Percentiles rank a stretch among this genome's conserved stretches.
These are phyloP conservation scores for Drosophila subsilvestris DNA, from an alignment of 2,888 invertebrate species.

Conservation along the genomic window DNA sequence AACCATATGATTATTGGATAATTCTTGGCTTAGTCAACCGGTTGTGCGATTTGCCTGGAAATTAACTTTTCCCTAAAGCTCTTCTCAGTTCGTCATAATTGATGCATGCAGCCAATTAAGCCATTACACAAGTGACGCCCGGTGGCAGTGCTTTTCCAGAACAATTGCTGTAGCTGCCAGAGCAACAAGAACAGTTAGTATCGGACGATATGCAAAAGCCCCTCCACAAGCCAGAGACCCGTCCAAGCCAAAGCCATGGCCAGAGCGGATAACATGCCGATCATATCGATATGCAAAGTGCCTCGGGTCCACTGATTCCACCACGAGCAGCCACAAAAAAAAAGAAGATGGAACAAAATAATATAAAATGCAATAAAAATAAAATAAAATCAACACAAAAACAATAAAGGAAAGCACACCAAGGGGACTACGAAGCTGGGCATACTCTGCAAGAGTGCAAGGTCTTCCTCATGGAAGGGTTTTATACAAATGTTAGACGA, in stretches of 20 bases:
- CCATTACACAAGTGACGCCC: slow-evolving; percentile 27
- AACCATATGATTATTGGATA: slow-evolving; percentile 7
- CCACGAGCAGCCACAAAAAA: slow-evolving; percentile 21
- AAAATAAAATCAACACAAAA: slow-evolving; percentile 7
- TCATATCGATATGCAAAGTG: slow-evolving; percentile 57
- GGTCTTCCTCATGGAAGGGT: too few relatives aligned
- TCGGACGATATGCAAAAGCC: slow-evolving; percentile 13
- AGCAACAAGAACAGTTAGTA: neutral
- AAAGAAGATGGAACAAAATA: slow-evolving; percentile 39
- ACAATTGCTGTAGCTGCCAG: slow-evolving; percentile 2
- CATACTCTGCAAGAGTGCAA: slow-evolving; percentile 5
- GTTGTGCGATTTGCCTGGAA: slow-evolving; percentile 14
- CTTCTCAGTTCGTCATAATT: slow-evolving; percentile 15
- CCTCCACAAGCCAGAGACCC: slow-evolving; percentile 7
- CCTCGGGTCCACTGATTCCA: slow-evolving; percentile 41
- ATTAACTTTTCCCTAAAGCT: neutral
- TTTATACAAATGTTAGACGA: neutral
- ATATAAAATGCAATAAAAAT: slow-evolving; percentile 20
- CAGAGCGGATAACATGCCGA: slow-evolving; percentile 55
- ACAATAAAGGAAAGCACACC: neutral
- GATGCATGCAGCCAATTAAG: slow-evolving; percentile 36
- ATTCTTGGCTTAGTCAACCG: neutral
- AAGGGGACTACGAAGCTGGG: neutral
- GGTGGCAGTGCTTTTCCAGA: slow-evolving; percentile 15
- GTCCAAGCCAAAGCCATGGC: slow-evolving; percentile 17